Evolutionary conservation across 2,797 vertebrate genomes (phyloP), one percentile per base, ranked within the genome.

Genomic region (Sebastes vulpes): DNA sequence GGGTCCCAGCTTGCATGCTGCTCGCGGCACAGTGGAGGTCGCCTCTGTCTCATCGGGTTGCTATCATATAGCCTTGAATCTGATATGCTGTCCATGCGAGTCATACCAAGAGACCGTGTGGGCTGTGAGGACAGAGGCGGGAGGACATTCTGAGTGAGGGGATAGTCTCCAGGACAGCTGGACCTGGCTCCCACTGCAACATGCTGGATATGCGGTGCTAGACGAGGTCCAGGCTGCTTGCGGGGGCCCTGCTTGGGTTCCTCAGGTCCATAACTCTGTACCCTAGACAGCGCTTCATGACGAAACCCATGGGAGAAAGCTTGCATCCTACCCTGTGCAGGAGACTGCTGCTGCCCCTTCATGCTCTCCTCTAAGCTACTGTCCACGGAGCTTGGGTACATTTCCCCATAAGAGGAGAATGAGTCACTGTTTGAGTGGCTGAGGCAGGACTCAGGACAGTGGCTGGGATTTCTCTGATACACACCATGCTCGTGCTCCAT

Each of bases 1-100:
- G 98, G 98, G 85, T 99, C 99, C 98, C 99, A 99, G 86, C 99
- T 99, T 61, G 99, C 98, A 4, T 99, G 98, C 92, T 99, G 99
- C 94, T 99, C 99, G n/a, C 98, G 96, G 78, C 99, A 99, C 83
- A 99, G 95, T 9, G 99, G 99, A 2, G 98, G 98, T 65, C 99
- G 89, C 58, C 98, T 97, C 90, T 99, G 98, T 79, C 98, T 96
- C 50, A 97, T 95, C 0, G 98, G 98, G 88, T 99, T 98, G 91
- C 97, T 98, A 79, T 99, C 99, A 14, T 99, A 99, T 48, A 99
- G 97, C 88, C 98, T 95, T 0, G 99, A 99, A 91, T 99, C 99
- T 1, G 99, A 99, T 95, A 99, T 96, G 67, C 99, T 99, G 95
- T 99, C 98, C 98, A 99, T 98, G 77, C 99, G 96, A 5, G 99